Percentiles rank a stretch among this genome's conserved stretches.
Evolutionary conservation across 2,888 invertebrate genomes (phyloP).

Genomic region (Cosmopolites sordidus): DNA sequence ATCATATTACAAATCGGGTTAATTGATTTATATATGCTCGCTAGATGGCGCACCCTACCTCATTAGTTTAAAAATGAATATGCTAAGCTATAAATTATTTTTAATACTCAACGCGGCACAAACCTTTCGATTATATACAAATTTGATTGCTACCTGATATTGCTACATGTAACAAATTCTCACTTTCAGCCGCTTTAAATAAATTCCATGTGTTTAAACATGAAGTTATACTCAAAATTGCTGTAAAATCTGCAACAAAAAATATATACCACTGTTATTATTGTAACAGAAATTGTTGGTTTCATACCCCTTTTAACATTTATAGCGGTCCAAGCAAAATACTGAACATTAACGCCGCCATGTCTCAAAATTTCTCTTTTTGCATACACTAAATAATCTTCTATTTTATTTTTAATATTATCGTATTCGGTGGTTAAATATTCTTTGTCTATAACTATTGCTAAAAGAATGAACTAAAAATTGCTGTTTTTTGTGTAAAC

Average conservation of each 20-base stretch:
- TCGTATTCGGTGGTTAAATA: constrained; percentile 62
- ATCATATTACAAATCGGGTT: no score
- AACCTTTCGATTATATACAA: no score
- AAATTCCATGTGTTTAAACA: constrained; percentile 73
- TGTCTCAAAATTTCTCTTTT: constrained; percentile 62
- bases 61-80: no score
- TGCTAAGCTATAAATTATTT: no score
- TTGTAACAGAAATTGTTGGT: not conserved
- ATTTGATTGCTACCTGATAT: constrained; percentile 66
- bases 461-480: constrained; percentile 44
- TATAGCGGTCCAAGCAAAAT: constrained; percentile 64
- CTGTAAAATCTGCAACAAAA: constrained; percentile 58
- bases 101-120: no score
- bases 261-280: not conserved
- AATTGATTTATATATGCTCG: no score
- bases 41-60: no score
- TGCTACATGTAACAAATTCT: constrained; percentile 66
- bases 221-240: constrained; percentile 69
- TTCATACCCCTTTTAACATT: constrained; percentile 64
- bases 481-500: not conserved
- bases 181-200: constrained; percentile 58
- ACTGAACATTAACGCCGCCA: constrained; percentile 65
- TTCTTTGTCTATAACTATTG: constrained; percentile 66
- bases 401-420: constrained; percentile 59
- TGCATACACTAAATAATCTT: constrained; percentile 49